phyloP scores from a whole-genome alignment of 2,797 vertebrate species.

The Triplophysa yarkandensis region DNA sequence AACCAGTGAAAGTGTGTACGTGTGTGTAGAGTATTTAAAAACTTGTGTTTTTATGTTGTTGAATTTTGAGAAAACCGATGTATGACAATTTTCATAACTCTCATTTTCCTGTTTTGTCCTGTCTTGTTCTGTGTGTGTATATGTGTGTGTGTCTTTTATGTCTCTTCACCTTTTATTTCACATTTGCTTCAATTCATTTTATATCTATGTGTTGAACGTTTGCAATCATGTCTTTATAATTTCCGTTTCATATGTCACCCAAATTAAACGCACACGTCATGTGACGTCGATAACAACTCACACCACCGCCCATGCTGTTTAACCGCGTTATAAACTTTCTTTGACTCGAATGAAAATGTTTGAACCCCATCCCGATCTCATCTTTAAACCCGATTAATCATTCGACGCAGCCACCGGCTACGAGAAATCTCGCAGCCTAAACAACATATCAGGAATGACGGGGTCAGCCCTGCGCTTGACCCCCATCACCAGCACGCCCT shows the following conservation, averaged over 20 bases:
- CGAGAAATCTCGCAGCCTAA: slow-evolving; percentile 92
- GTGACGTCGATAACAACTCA: neutral
- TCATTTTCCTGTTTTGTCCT: slow-evolving; percentile 83
- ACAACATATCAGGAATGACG: slow-evolving; percentile 89
- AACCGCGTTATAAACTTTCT: slow-evolving; percentile 5
- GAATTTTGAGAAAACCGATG: slow-evolving; percentile 62
- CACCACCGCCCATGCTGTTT: slow-evolving; percentile 3
- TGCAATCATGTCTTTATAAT: neutral
- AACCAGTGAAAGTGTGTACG: slow-evolving; percentile 57
- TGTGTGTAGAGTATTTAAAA: slow-evolving; percentile 39
- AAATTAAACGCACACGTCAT: slow-evolving; percentile 23
- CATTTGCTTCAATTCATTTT: slow-evolving; percentile 54
- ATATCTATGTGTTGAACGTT: slow-evolving; percentile 30
- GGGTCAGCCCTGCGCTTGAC: slow-evolving; percentile 85
- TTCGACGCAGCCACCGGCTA: slow-evolving; percentile 75
- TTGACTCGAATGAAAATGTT: slow-evolving; percentile 21
- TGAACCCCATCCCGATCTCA: slow-evolving; percentile 22
- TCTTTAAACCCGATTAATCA: slow-evolving; percentile 6
- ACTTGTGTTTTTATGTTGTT: slow-evolving; percentile 63
- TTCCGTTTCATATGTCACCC: slow-evolving; percentile 4
- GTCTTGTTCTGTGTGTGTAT: slow-evolving; percentile 68
- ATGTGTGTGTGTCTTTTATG: slow-evolving; percentile 69
- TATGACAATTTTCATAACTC: slow-evolving; percentile 77
- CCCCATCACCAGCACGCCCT: slow-evolving; percentile 82
- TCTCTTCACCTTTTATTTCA: slow-evolving; percentile 55